Base-by-base conservation (phyloP, 2,797 vertebrate genomes). In the Tinamus major region DNA sequence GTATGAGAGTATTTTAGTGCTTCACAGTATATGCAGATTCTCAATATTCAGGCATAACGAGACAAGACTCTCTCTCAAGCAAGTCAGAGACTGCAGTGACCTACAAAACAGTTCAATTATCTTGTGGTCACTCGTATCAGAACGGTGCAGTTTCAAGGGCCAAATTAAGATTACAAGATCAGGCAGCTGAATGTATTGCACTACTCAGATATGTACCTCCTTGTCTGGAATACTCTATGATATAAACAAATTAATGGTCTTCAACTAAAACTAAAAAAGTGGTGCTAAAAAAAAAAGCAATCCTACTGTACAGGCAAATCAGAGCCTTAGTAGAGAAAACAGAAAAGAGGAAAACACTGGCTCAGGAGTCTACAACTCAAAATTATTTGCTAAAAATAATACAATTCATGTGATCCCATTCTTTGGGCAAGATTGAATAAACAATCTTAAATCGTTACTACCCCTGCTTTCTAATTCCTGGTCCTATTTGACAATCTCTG, bases 21-120 rank as follows among this genome's bases (percentile, higher is more conserved):
- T 93, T 87, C 67, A 85, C 71, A 93, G 79, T 58, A 85, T 44
- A 86, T 70, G 75, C 26, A 80, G 12, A 79, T 69, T 89, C 86
- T 69, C 23, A 31, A 53, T 74, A 48, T 46, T 42, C 23, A 15
- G 37, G 71, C 84, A 49, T 8, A 80, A 93, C 14, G 69, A 94
- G 75, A 83, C 49, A 91, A 44, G 77, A 90, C 16, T 53, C 3
- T 15, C 49, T 87, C 41, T 42, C 65, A 42, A 72, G 58, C 42
- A 70, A 91, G 82, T 8, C n/a, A 4, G 68, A 93, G 75, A 35
- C 65, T 74, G 88, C 84, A 90, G 61, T 79, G 93, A 86, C 89
- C 90, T 65, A 48, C 62, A 85, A 92, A 92, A 20, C 62, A 82
- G 61, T 64, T 85, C 83, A 88, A 83, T 33, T 41, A 24, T 10